phyloP scores from a whole-genome alignment of 2,797 vertebrate genomes.

The Etheostoma nigrum region DNA sequence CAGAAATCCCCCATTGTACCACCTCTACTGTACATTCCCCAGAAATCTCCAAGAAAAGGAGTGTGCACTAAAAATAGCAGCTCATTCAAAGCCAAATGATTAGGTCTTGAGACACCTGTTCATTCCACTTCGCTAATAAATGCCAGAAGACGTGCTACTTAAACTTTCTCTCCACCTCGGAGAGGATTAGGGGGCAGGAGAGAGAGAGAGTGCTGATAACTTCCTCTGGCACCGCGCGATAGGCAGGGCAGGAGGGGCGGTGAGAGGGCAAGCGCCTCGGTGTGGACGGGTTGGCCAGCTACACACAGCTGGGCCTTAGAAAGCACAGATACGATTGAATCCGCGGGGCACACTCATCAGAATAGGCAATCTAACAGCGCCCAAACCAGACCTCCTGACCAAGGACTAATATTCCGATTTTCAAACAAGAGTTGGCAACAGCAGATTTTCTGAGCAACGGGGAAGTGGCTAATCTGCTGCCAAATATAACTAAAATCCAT shows the following conservation, averaged over 20 bases:
- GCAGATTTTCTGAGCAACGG: conserved; percentile 74
- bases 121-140: conserved; percentile 69
- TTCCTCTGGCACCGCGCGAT: conserved; percentile 66
- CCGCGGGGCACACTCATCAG: conserved; percentile 63
- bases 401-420: conserved; percentile 80
- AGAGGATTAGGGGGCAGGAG: conserved; percentile 64
- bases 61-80: conserved; percentile 68
- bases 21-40: conserved; percentile 46
- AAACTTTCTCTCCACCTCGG: conserved; percentile 66
- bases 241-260: conserved; percentile 51
- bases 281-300: conserved; percentile 62
- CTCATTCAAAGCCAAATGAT: conserved; percentile 70
- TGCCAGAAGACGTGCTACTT: conserved; percentile 69
- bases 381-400: conserved; percentile 73
- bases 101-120: conserved; percentile 73
- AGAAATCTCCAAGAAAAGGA: conserved; percentile 49
- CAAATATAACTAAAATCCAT: conserved; percentile 86
- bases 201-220: conserved; percentile 69
- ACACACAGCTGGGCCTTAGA: conserved; percentile 76
- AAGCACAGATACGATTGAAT: conserved; percentile 71
- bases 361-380: conserved; percentile 71
- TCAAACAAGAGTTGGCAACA: conserved; percentile 79
- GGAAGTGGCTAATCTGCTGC: conserved; percentile 82
- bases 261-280: conserved; percentile 51
- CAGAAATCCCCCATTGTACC: conserved; percentile 36